A percentile compares a stretch with the other conserved stretches of the same genome.
These are phyloP conservation scores for Agapornis roseicollis DNA, from an alignment of 2,113 vertebrate species.

Conservation along the genomic window DNA sequence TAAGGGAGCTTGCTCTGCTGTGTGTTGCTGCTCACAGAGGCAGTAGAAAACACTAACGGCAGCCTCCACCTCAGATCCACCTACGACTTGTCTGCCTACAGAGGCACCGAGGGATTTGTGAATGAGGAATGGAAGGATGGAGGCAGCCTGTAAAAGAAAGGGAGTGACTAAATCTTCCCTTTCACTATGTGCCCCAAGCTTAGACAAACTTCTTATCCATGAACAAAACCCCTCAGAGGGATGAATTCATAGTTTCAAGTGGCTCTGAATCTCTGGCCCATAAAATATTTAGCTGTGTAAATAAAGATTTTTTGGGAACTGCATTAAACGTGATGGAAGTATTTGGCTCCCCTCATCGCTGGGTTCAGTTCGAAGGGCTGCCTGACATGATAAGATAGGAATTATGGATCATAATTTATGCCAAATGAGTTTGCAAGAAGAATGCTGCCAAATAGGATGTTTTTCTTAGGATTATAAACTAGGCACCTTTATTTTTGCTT, in stretches of 20 bases:
- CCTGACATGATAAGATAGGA: background rate
- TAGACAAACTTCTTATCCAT: background rate
- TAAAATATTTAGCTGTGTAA: background rate
- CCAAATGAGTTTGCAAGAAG: background rate
- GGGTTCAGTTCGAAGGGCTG: background rate
- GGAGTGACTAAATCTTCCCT: slow-evolving; percentile 7
- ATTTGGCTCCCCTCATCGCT: background rate
- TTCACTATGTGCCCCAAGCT: background rate
- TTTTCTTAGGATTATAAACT: background rate
- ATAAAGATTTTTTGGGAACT: background rate
- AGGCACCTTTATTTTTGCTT: background rate
- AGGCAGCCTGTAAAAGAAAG: background rate
- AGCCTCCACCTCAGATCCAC: background rate
- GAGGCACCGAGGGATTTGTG: background rate
- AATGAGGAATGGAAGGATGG: slow-evolving; percentile 13
- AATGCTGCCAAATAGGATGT: background rate
- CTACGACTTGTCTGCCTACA: background rate
- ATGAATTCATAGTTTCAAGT: background rate
- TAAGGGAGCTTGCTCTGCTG: background rate
- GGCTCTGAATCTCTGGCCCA: background rate
- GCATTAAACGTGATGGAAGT: background rate
- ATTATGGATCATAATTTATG: background rate
- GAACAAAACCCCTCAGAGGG: background rate
- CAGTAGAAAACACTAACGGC: background rate
- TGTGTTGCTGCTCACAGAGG: background rate